These are phyloP conservation scores for Penaeus indicus DNA, from an alignment of 1,140 invertebrate species.

Conservation along the genomic window DNA sequence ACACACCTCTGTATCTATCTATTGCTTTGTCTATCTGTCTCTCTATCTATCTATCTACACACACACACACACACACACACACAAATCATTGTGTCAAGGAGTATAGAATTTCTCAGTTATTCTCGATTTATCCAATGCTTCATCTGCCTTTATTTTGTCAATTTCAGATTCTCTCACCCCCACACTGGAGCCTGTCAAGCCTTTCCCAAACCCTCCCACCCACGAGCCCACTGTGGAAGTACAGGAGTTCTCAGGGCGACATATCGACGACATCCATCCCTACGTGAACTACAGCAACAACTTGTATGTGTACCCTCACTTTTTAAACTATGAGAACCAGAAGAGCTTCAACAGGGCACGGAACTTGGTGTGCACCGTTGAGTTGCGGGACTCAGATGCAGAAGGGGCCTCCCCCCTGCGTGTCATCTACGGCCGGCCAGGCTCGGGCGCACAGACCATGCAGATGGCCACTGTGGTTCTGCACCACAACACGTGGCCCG, in stretches of 20 bases:
- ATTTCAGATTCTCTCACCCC: constrained; percentile 83
- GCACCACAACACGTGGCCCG: constrained; percentile 85
- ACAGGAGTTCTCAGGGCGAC: constrained; percentile 82
- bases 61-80: too few species aligned
- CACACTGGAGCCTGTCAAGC: constrained; percentile 83
- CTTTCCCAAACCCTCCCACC: constrained; percentile 83
- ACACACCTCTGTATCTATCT: too few species aligned
- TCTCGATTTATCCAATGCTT: constrained; percentile 46
- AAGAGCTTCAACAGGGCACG: constrained; percentile 88
- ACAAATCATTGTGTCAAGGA: background rate
- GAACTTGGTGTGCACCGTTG: constrained; percentile 91
- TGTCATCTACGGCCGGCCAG: constrained; percentile 84
- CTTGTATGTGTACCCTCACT: constrained; percentile 90
- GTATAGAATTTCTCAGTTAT: constrained; percentile 12
- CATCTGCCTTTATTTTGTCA: constrained; percentile 40
- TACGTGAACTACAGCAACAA: constrained; percentile 87
- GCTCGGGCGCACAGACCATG: constrained; percentile 73
- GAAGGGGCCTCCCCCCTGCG: constrained; percentile 79
- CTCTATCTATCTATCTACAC: background rate
- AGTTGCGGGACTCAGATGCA: constrained; percentile 84
- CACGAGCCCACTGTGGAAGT: constrained; percentile 83
- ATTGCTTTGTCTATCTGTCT: background rate
- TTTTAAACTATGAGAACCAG: constrained; percentile 91
- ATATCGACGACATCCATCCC: constrained; percentile 81
- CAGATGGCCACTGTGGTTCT: constrained; percentile 70